Evolutionary conservation across 2,797 vertebrate genomes (phyloP), one percentile per base, ranked within the genome.

Genomic region (Cirrhinus molitorella): DNA sequence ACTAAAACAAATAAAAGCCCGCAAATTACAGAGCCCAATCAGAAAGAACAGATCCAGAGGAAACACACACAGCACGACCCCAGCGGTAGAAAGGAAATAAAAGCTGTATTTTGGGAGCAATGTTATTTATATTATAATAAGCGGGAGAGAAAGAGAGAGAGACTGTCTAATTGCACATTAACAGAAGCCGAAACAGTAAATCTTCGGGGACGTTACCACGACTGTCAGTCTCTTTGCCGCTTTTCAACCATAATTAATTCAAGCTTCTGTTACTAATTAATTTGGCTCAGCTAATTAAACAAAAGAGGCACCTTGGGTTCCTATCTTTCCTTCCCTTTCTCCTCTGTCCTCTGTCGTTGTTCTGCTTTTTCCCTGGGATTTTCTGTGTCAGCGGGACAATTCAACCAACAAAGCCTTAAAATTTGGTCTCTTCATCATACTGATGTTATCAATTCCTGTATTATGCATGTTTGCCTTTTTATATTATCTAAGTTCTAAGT

Each of bases 201-300:
- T 83, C 72, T 83, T 75, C 43, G 12, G 81, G 81, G 81, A 76
- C 78, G 25, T 49, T 65, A 79, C 47, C 34, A 40, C 34, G 34
- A 71, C 81, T 45, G 72, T 83, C 49, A 31, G 72, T 77, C 71
- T 83, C 49, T 83, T 55, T 61, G 66, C 28, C 5, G 5, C 65
- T 47, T 70, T 68, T 77, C 73, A 80, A 43, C 71, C 90, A 90
- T 92, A 93, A 95, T 94, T 94, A 93, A 93, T 92, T 94, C 92
- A 91, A 87, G 91, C 85, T 92, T 92, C 91, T 88, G 91, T 89
- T 85, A 86, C 91, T 94, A 94, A 95, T 95, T 94, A 93, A 93
- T 94, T 93, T 92, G 91, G 89, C 89, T 88, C 85, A 70, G 66
- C 92, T 94, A 93, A 95, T 94, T 94, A 93, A 93, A 93, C 90